Conservation (phyloP, 2,888 invertebrate genomes). For the Thera obeliscata region DNA sequence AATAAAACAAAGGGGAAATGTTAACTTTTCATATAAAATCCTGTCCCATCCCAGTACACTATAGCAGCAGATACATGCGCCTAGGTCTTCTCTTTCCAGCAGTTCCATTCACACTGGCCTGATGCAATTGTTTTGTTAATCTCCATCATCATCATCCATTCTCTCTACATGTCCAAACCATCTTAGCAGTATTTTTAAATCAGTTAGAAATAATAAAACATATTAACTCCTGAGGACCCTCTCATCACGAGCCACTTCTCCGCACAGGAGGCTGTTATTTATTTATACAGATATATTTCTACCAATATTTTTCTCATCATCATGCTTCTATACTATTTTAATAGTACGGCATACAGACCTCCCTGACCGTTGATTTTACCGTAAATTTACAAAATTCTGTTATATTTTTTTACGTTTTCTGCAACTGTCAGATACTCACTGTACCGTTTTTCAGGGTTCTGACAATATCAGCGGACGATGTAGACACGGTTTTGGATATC, state of each 20-base stretch:
- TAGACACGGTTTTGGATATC: conserved; percentile 95
- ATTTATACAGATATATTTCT: conserved; percentile 54
- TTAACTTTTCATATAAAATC: too few relatives aligned
- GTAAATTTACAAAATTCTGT: conserved; percentile 64
- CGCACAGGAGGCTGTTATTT: conserved; percentile 70
- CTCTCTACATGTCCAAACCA: too few relatives aligned
- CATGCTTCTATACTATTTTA: conserved; percentile 62
- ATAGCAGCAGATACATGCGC: too few relatives aligned
- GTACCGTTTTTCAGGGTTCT: conserved; percentile 91
- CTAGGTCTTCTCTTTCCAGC: too few relatives aligned
- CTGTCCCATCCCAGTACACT: too few relatives aligned
- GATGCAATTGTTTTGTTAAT: too few relatives aligned
- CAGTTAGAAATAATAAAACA: too few relatives aligned
- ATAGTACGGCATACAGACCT: conserved; percentile 70
- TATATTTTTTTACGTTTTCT: conserved; percentile 50
- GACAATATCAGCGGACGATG: conserved; percentile 94
- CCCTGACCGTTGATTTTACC: conserved; percentile 81
- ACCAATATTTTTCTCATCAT: conserved; percentile 52
- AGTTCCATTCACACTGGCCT: too few relatives aligned
- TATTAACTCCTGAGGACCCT: conserved; percentile 62
- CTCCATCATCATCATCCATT: too few relatives aligned
- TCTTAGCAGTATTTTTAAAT: too few relatives aligned
- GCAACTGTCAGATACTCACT: conserved; percentile 32
- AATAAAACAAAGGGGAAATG: too few relatives aligned
- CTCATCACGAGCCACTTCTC: conserved; percentile 73